Evolutionary conservation across 1,140 invertebrate species (phyloP), one percentile per base, ranked within the genome.

Genomic region (Colletes gigas): DNA sequence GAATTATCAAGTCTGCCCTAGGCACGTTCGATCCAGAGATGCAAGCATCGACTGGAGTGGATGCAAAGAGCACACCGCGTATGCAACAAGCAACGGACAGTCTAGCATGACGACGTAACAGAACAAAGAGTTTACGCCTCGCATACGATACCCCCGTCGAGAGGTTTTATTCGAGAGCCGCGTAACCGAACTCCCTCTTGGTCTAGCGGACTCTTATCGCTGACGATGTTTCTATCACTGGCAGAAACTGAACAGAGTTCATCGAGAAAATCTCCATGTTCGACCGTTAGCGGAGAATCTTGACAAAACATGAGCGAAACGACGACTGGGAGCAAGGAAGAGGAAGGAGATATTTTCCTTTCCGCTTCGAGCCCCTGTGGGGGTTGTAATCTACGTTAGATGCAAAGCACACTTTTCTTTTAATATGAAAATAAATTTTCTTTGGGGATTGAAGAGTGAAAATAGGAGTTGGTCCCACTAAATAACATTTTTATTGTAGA

Each of bases 51-150:
- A 59, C 8, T 14, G 0, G 3, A 59, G 7, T 7, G 8, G 57
- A 21, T 59, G 1, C 17, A 21, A 59, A 21, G 60, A n/a, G 73
- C n/a, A 70, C 57, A 63, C 55, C 60, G 52, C 57, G 67, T 72
- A 60, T 76, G 71, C n/a, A 66, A 84, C 70, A 76, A 52, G 52
- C 68, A 74, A 81, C 82, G 80, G 80, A 85, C 81, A 80, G 72
- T 78, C 83, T 85, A 88, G 87, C 87, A 90, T 91, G 89, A 91
- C 91, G 89, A 92, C 87, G 88, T 92, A 92, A 92, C 90, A 90
- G 91, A 89, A 92, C 90, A 92, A 92, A 91, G 90, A 90, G 86
- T 91, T 92, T 90, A 90, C 89, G 91, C 89, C 86, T 92, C 82
- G 89, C 88, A 91, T 91, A 90, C 89, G 88, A 91, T 91, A 91